These are phyloP conservation scores for Leguminivora glycinivorella DNA, from an alignment of 1,140 invertebrate genomes.

Conservation along the genomic window DNA sequence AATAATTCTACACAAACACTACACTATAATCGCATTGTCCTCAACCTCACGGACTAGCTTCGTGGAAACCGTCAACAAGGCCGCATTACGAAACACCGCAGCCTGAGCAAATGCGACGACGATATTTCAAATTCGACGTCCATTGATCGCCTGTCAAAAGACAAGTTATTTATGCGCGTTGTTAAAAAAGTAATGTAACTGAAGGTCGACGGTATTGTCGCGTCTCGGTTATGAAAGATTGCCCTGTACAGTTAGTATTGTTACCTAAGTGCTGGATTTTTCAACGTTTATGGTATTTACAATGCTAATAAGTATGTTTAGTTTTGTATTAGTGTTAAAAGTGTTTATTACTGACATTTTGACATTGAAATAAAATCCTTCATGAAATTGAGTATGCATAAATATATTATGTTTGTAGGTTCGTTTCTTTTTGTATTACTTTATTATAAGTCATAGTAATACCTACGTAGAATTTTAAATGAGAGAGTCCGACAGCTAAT, in stretches of 20 bases:
- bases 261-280: constrained; percentile 14
- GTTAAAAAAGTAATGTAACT: constrained; percentile 12
- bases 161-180: background rate
- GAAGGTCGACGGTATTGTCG: background rate
- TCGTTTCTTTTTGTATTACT: too few relatives aligned
- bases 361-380: background rate
- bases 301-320: constrained; percentile 13
- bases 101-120: background rate
- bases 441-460: too few relatives aligned
- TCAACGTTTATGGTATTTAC: background rate
- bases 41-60: constrained; percentile 12
- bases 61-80: constrained; percentile 24
- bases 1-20: background rate
- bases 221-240: background rate
- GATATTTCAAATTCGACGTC: constrained; percentile 20
- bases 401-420: too few relatives aligned
- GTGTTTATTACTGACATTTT: background rate
- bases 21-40: constrained; percentile 15
- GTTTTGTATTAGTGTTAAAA: constrained; percentile 19
- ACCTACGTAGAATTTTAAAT: too few relatives aligned
- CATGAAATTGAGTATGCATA: background rate
- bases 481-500: too few relatives aligned
- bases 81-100: constrained; percentile 10
- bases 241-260: background rate
- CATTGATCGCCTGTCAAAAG: constrained; percentile 17